These are phyloP conservation scores for Zaprionus ghesquierei DNA, from an alignment of 1,140 invertebrate species.

Conservation along the genomic window DNA sequence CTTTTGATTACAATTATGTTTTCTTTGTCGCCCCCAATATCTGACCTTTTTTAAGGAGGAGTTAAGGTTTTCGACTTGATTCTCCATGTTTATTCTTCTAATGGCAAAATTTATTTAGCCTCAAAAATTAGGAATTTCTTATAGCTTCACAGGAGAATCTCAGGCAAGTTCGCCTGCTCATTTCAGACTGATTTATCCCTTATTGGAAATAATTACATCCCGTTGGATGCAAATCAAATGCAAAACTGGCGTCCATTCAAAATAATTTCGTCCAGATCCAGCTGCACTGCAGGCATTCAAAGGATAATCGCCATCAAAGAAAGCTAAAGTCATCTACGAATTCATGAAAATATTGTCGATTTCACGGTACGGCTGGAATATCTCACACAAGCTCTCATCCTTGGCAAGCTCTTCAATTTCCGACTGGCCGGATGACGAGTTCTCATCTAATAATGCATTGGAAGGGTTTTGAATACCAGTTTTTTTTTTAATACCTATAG, in stretches of 20 bases:
- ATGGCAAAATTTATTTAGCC: too few species aligned
- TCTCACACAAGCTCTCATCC: conserved; percentile 93
- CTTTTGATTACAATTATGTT: too few species aligned
- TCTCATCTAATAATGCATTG: neutral
- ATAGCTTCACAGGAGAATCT: too few species aligned
- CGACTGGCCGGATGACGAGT: neutral
- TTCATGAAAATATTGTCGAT: conserved; percentile 96
- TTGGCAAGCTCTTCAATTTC: conserved; percentile 94
- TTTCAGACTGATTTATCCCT: too few species aligned
- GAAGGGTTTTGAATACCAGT: neutral
- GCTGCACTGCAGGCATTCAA: conserved; percentile 97
- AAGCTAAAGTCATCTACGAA: conserved; percentile 97
- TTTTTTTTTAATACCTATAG: too few species aligned
- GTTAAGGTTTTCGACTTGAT: too few species aligned
- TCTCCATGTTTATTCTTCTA: too few species aligned
- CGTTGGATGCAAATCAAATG: conserved; percentile 97
- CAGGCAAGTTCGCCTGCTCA: too few species aligned
- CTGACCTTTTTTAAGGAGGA: too few species aligned
- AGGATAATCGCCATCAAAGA: conserved; percentile 97
- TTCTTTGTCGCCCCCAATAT: too few species aligned
- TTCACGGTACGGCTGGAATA: conserved; percentile 94
- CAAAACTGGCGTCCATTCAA: conserved; percentile 93
- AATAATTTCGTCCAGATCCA: conserved; percentile 93
- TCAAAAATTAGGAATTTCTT: too few species aligned
- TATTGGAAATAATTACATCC: too few species aligned